Conservation (phyloP, 2,113 vertebrate genomes). For the Vimba vimba region DNA sequence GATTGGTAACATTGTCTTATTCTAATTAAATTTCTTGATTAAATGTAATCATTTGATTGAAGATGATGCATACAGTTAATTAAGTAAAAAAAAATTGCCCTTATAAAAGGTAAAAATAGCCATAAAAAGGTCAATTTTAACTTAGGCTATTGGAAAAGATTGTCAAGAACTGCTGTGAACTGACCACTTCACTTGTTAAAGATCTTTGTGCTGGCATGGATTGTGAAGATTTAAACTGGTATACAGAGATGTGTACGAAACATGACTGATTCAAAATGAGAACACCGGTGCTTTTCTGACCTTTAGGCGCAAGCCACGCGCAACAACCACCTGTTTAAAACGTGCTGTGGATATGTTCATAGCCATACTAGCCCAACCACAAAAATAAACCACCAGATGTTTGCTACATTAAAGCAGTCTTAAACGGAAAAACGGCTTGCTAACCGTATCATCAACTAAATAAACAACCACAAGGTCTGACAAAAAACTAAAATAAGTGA, state of each 20-base stretch:
- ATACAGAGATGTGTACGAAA: not conserved
- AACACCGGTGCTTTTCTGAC: constrained; percentile 4
- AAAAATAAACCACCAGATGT: not conserved
- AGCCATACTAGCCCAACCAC: not conserved
- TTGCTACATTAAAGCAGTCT: not conserved
- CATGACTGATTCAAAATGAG: not conserved
- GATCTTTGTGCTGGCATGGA: not conserved
- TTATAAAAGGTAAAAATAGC: too few relatives aligned
- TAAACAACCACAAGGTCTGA: not conserved
- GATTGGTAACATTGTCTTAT: too few relatives aligned
- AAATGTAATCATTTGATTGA: too few relatives aligned
- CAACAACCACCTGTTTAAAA: not conserved
- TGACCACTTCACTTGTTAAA: not conserved
- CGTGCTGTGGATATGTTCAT: not conserved
- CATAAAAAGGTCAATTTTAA: too few relatives aligned
- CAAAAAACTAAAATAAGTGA: not conserved
- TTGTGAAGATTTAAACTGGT: not conserved
- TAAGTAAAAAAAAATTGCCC: too few relatives aligned
- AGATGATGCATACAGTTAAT: too few relatives aligned
- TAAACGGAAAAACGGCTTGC: not conserved
- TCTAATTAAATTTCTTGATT: too few relatives aligned
- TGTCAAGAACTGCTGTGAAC: too few relatives aligned
- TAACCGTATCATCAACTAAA: not conserved
- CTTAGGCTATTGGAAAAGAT: too few relatives aligned
- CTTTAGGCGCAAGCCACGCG: not conserved